Percentiles rank a stretch among this genome's conserved stretches.
phyloP scores from a whole-genome alignment of 2,797 vertebrate genomes.

The Chlorospingus semifuscus region DNA sequence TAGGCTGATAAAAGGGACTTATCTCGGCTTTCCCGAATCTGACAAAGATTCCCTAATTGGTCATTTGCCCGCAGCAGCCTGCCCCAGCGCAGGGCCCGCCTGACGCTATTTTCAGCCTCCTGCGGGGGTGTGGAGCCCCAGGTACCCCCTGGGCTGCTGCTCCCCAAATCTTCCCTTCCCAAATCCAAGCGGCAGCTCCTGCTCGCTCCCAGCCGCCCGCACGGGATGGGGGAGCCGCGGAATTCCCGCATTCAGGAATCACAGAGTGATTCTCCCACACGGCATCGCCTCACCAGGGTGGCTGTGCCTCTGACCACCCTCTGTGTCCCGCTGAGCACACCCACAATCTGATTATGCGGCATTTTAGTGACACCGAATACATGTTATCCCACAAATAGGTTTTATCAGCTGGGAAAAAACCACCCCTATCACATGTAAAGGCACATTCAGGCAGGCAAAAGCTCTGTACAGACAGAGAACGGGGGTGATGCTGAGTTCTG shows the following conservation, averaged over 20 bases:
- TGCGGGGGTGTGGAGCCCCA: neutral
- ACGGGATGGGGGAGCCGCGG: neutral
- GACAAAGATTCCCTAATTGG: constrained; percentile 69
- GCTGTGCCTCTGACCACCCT: neutral
- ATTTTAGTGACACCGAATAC: rapidly evolving
- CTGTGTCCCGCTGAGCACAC: rapidly evolving
- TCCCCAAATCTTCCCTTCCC: neutral
- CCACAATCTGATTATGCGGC: rapidly evolving
- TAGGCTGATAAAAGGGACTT: constrained; percentile 75
- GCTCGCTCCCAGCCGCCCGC: neutral
- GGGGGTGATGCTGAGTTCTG: neutral
- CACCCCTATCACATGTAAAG: rapidly evolving
- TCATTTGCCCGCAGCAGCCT: constrained; percentile 26
- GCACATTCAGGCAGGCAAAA: rapidly evolving
- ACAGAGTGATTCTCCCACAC: rapidly evolving
- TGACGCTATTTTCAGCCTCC: constrained; percentile 26
- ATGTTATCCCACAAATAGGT: neutral
- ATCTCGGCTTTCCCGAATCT: constrained; percentile 65
- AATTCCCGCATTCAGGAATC: rapidly evolving
- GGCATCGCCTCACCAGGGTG: rapidly evolving
- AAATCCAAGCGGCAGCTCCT: rapidly evolving
- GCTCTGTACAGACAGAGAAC: rapidly evolving
- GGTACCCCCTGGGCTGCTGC: neutral
- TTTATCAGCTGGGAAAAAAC: neutral
- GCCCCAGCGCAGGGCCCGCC: neutral